Evolutionary conservation across 92 coral and sea anemone species (phyloP).

Genomic region (Paragorgia papillata): DNA sequence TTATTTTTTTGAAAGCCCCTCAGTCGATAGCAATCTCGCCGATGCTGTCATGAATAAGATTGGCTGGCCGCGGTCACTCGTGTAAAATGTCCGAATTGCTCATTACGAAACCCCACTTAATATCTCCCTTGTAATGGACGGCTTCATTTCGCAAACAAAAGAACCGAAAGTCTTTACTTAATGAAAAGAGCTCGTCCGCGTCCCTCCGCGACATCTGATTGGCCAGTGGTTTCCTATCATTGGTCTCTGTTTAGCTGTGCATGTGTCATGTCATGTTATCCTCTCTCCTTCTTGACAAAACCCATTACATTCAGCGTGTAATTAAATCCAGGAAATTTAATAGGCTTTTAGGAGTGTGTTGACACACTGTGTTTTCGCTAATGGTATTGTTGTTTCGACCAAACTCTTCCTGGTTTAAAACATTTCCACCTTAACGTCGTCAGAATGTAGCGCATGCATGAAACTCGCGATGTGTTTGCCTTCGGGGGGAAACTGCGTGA

Average conservation of each 20-base stretch:
- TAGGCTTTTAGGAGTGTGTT: conserved; percentile 45
- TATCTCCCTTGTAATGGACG: not conserved
- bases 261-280: not conserved
- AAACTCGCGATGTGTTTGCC: no score
- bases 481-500: no score
- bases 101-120: not conserved
- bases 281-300: not conserved
- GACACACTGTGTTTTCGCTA: conserved; percentile 3
- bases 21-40: not conserved
- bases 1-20: not conserved
- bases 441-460: no score
- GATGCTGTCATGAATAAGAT: not conserved
- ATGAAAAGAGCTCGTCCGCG: conserved; percentile 1
- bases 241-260: conserved; percentile 8
- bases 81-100: not conserved
- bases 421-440: no score
- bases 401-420: no score
- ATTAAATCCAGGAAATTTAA: conserved; percentile 49
- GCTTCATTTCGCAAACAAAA: conserved; percentile 22
- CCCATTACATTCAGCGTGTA: conserved; percentile 31
- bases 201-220: conserved; percentile 2
- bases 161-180: conserved; percentile 5
- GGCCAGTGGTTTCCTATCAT: conserved; percentile 1
- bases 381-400: not conserved
- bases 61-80: not conserved